phyloP scores from a whole-genome alignment of 37 sponge, comb jelly and placozoan genomes.

The Ephydatia muelleri region DNA sequence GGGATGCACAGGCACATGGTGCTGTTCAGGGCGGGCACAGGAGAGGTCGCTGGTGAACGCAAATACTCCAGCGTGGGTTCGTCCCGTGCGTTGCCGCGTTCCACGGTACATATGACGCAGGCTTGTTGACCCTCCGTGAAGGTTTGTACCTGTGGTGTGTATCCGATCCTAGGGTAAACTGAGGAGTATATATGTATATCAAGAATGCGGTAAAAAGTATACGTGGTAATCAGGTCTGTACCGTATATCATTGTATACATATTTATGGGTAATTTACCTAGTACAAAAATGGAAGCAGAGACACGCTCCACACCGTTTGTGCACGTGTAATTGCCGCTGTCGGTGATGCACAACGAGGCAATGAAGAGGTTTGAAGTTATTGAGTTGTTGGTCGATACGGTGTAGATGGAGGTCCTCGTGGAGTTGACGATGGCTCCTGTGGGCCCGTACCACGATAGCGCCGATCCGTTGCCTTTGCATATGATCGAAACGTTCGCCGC shows the following conservation, averaged over 20 bases:
- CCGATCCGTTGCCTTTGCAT: neutral
- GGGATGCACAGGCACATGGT: neutral
- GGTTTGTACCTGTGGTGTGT: neutral
- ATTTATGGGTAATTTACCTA: too few species aligned
- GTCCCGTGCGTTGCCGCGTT: neutral
- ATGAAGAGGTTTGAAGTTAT: neutral
- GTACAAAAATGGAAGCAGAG: neutral
- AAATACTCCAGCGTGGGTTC: neutral
- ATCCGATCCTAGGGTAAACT: neutral
- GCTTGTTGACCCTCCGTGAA: neutral
- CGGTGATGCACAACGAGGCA: neutral
- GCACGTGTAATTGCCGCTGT: neutral
- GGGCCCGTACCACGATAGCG: neutral
- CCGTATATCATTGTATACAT: too few species aligned
- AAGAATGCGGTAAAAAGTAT: too few species aligned
- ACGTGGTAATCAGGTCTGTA: too few species aligned
- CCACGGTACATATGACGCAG: neutral
- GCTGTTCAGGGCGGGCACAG: neutral
- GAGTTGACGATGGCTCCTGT: neutral
- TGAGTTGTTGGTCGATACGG: neutral
- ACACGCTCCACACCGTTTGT: neutral
- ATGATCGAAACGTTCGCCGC: neutral
- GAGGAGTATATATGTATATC: neutral
- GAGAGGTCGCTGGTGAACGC: neutral
- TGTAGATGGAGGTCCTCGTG: neutral